These are phyloP conservation scores for Quadroppia sp. DNA, from an alignment of 2,888 invertebrate species.

Conservation along the genomic window DNA sequence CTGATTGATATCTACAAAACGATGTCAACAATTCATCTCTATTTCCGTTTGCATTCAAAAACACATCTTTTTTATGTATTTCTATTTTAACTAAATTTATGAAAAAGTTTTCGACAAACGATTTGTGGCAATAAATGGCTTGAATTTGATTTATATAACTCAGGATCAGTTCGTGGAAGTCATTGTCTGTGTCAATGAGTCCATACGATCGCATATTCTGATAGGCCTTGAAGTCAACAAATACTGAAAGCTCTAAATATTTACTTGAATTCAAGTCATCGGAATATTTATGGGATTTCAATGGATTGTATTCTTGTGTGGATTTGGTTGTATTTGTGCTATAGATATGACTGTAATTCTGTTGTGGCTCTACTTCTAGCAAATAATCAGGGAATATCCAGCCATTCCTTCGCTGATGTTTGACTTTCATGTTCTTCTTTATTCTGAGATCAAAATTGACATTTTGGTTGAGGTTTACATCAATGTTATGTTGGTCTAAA, in stretches of 20 bases:
- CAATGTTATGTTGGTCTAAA: neutral
- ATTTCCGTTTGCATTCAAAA: constrained; percentile 63
- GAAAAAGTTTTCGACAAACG: constrained; percentile 63
- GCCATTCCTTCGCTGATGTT: neutral
- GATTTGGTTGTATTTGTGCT: neutral
- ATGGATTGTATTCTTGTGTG: neutral
- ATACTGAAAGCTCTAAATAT: constrained; percentile 64
- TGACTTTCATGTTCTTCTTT: too few relatives aligned
- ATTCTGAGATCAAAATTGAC: too few relatives aligned
- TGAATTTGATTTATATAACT: constrained; percentile 76
- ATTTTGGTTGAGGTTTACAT: neutral
- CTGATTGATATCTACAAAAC: constrained; percentile 67
- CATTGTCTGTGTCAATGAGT: constrained; percentile 63
- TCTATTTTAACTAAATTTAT: constrained; percentile 67
- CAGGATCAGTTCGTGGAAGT: constrained; percentile 68
- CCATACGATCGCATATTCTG: constrained; percentile 60
- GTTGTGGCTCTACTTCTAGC: neutral
- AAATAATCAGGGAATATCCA: neutral
- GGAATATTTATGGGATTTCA: neutral
- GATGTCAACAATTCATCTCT: constrained; percentile 65
- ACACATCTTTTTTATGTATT: constrained; percentile 64
- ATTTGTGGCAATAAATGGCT: constrained; percentile 72
- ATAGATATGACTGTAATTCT: neutral
- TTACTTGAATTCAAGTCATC: neutral
- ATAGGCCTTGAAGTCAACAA: constrained; percentile 70